Base-by-base conservation (phyloP, 2,888 invertebrate species). In the Seladonia tumulorum region DNA sequence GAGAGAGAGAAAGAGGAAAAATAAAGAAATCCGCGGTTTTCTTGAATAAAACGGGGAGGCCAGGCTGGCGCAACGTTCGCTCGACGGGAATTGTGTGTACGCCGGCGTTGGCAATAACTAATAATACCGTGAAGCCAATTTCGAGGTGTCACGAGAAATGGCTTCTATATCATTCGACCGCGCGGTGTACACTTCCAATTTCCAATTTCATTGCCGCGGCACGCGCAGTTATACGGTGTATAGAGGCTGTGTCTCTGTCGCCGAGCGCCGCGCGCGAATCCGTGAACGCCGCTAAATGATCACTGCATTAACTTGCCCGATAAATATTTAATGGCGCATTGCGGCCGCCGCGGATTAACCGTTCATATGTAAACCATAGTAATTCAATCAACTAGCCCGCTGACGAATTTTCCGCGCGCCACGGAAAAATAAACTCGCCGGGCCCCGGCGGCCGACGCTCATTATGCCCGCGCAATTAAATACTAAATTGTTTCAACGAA, bases 81-180 rank as follows among this genome's bases (percentile, higher is more conserved):
- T 83, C 89, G 87, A 87, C 87, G 90, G 91, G 89, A 91, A 91
- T 90, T 89, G 89, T 90, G 88, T 90, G 77, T 90, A 78, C 70
- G 71, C 76, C 76, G 63, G 47, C 47, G 71, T 82, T 82, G 81
- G 88, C 82, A 88, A 88, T 89, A 90, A 88, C 86, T 93, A 91
- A 92, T 91, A 93, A 92, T 93, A 91, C 90, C 84, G 89, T 88
- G 85, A 93, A 93, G 93, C 93, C 92, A 93, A 93, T 93, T 93
- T 92, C 93, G 91, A 92, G 91, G 91, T 93, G 94, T 93, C 94
- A 93, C 89, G 92, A 91, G 92, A 88, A 93, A 93, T 92, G 89
- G 93, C 93, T 94, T 92, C 91, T 93, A 93, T 92, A 93, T 93
- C 93, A 93, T 93, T 91, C 92, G 90, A 88, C 87, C 89, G 89